Base-by-base conservation (phyloP, 92 coral and sea anemone species). In the Actinostola sp. region DNA sequence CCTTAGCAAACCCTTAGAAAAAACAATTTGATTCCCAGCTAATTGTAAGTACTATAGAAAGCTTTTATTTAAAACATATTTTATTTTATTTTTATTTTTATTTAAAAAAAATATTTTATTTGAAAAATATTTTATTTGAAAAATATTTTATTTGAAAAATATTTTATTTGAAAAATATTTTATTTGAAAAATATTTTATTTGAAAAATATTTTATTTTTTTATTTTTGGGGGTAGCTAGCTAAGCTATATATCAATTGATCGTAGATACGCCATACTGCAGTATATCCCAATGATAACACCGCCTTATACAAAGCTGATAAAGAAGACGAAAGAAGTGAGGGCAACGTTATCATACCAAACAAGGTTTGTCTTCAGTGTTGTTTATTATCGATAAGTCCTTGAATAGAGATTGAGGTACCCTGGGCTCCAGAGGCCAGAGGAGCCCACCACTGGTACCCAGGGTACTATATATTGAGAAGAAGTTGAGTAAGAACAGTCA, bases 281-380 rank as follows among this genome's bases (percentile, higher is more conserved):
- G 89, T 90, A 25, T 86, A 73, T 32, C 96, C 96, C 3, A 73
- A 83, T 31, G 96, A 90, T 36, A 69, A 73, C 31, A 78, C 96
- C 16, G 76, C 72, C 63, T 45, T 76, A 16, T 65, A 83, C 76
- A 83, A 74, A 48, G 28, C 2, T 23, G 64, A 74, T 60, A 17
- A 20, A 0, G 27, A 20, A 16, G 25, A 48, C 11, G 80, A 46
- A 4, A 74, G 61, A 31, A 74, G 80, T 44, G 30, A 52, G 23
- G 82, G 82, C 15, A 77, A 55, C 55, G 41, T 21, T 19, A 36
- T 55, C 49, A 66, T 67, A 24, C 58, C 49, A 6, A 67, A 67
- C 24, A 52, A 38, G 72, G 73, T 67, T 35, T 27, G 51, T 27
- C n/a, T 24, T 29, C 8, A 9, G 17, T 29, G 12, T 65, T 23